Evolutionary conservation across 2,888 invertebrate species (phyloP).

Genomic region (Villa cingulata): DNA sequence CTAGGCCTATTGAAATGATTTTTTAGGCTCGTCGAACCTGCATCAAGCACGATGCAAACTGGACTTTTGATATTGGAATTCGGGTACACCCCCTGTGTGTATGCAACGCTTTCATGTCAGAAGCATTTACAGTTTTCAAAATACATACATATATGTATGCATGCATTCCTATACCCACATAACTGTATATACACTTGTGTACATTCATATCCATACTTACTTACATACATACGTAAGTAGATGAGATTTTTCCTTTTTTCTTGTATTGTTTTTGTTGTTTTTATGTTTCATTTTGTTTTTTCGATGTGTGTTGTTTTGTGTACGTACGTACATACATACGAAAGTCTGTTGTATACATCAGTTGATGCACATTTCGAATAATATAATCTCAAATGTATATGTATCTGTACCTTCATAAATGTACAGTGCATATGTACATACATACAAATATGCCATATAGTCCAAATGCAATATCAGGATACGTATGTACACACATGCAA

Average conservation of each 20-base stretch:
- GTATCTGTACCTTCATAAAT: no score
- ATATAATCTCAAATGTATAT: no score
- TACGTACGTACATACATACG: no score
- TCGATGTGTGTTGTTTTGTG: no score
- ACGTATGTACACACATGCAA: background rate
- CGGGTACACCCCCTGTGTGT: slow-evolving; percentile 14
- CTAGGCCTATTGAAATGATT: slow-evolving; percentile 13
- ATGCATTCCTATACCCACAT: background rate
- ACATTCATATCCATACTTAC: background rate
- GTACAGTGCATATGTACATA: no score
- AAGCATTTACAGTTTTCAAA: background rate
- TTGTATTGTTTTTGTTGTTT: background rate
- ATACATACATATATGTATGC: background rate
- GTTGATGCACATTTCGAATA: no score
- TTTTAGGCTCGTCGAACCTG: slow-evolving; percentile 18
- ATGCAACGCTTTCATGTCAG: slow-evolving; percentile 13
- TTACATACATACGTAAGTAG: background rate
- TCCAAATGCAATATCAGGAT: background rate
- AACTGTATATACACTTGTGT: background rate
- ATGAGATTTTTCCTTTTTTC: background rate
- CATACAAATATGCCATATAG: no score
- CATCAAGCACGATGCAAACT: slow-evolving; percentile 19
- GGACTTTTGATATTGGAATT: slow-evolving; percentile 17
- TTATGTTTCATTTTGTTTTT: background rate
- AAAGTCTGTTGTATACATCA: no score